A percentile compares a stretch with the other conserved stretches of the same genome.
Conservation (phyloP, 2,797 vertebrate genomes). For the Dendrocincla tyrannina region DNA sequence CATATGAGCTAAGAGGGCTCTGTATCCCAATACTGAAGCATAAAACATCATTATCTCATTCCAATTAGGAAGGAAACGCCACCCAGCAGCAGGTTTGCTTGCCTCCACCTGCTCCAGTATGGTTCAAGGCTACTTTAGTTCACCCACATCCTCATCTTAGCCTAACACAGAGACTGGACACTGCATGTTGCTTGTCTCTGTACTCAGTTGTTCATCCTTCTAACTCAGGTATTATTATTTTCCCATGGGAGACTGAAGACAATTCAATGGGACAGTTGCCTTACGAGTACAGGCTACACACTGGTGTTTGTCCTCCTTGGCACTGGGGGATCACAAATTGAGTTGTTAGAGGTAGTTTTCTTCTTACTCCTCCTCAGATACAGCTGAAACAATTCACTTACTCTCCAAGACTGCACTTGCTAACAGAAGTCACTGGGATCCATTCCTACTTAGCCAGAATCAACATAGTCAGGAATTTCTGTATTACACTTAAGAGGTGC, state of each 20-base stretch:
- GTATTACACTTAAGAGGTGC: neutral
- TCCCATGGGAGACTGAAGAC: neutral
- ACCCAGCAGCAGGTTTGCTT: neutral
- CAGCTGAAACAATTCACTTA: neutral
- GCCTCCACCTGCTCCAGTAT: neutral
- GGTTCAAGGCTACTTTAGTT: neutral
- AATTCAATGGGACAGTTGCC: neutral
- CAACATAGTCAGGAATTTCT: conserved; percentile 21
- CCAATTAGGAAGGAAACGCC: neutral
- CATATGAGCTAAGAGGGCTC: neutral
- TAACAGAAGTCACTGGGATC: neutral
- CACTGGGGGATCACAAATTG: neutral
- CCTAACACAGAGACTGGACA: neutral
- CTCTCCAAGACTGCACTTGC: neutral
- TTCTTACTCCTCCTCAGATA: neutral
- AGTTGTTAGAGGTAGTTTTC: neutral
- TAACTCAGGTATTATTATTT: accelerated
- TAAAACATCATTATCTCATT: neutral
- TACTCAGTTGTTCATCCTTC: neutral
- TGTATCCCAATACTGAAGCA: neutral
- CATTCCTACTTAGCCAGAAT: conserved; percentile 13
- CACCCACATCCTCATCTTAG: neutral
- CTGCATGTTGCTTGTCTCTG: neutral
- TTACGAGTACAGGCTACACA: neutral
- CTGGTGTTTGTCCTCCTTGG: neutral